Evolutionary conservation across 2,888 invertebrate genomes (phyloP).

Genomic region (Clusia tigrina): DNA sequence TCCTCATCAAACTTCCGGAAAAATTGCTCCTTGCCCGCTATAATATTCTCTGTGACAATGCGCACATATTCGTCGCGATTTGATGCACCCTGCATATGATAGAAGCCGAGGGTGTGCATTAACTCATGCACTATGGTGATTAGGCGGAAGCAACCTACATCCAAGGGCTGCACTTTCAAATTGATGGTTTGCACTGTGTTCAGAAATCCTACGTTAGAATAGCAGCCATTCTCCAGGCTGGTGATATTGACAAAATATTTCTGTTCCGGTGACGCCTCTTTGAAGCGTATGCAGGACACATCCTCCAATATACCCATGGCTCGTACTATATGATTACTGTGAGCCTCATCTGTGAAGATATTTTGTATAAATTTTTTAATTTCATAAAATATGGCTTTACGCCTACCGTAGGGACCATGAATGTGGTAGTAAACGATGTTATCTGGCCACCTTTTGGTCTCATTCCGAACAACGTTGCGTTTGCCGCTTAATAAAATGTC

Average conservation of each 20-base stretch:
- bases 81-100: constrained; percentile 77
- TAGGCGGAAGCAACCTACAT: constrained; percentile 46
- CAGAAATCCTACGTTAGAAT: constrained; percentile 76
- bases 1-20: constrained; percentile 71
- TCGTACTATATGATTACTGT: constrained; percentile 70
- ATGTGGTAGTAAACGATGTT: constrained; percentile 72
- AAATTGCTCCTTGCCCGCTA: constrained; percentile 71
- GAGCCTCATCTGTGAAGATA: constrained; percentile 60
- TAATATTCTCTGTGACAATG: constrained; percentile 63
- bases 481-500: constrained; percentile 73
- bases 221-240: constrained; percentile 70
- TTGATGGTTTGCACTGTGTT: constrained; percentile 43
- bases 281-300: constrained; percentile 76
- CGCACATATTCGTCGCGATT: constrained; percentile 75
- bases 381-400: not conserved
- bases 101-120: constrained; percentile 78
- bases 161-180: constrained; percentile 31
- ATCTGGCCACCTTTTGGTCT: constrained; percentile 70
- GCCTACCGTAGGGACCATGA: constrained; percentile 39
- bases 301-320: constrained; percentile 78
- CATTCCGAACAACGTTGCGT: constrained; percentile 70
- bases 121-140: constrained; percentile 76
- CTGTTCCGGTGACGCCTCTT: constrained; percentile 67
- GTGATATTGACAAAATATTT: constrained; percentile 50
- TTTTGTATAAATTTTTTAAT: not conserved